A percentile compares a stretch with the other conserved stretches of the same genome.
Evolutionary conservation across 1,140 invertebrate genomes (phyloP).

Genomic region (Eupeodes corollae): DNA sequence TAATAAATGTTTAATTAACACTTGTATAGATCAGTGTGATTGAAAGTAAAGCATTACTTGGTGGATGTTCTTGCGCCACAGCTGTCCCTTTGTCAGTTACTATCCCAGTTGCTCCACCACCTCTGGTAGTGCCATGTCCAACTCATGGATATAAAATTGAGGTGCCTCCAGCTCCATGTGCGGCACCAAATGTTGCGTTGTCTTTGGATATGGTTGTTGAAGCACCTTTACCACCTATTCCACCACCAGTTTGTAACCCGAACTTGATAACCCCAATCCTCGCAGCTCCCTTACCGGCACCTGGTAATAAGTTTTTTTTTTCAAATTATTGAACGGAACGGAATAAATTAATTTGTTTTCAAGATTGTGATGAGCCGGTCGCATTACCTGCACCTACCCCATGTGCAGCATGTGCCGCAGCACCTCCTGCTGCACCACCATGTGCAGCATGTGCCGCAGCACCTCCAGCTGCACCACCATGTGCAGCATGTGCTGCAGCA

Average conservation of each 20-base stretch:
- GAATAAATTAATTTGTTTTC: background rate
- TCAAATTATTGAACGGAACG: no score
- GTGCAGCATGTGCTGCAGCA: no score
- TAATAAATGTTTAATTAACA: no score
- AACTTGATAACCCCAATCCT: conserved; percentile 23
- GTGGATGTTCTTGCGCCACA: no score
- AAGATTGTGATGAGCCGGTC: conserved; percentile 16
- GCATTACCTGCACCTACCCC: background rate
- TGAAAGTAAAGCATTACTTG: no score
- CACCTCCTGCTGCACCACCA: no score
- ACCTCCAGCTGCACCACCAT: no score
- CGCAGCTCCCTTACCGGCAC: no score
- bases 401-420: no score
- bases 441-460: no score
- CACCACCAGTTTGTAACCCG: conserved; percentile 13
- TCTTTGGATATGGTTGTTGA: conserved; percentile 30
- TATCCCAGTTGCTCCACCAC: conserved; percentile 16
- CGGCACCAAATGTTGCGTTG: conserved; percentile 30
- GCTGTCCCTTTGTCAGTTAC: background rate
- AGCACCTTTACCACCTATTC: conserved; percentile 19
- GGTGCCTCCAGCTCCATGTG: conserved; percentile 18
- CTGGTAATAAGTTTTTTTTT: no score
- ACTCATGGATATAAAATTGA: conserved; percentile 26
- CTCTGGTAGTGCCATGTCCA: conserved; percentile 11
- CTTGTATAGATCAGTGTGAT: no score